These are phyloP conservation scores for Sebastes cheni DNA, from an alignment of 2,797 vertebrate species.

Conservation along the genomic window DNA sequence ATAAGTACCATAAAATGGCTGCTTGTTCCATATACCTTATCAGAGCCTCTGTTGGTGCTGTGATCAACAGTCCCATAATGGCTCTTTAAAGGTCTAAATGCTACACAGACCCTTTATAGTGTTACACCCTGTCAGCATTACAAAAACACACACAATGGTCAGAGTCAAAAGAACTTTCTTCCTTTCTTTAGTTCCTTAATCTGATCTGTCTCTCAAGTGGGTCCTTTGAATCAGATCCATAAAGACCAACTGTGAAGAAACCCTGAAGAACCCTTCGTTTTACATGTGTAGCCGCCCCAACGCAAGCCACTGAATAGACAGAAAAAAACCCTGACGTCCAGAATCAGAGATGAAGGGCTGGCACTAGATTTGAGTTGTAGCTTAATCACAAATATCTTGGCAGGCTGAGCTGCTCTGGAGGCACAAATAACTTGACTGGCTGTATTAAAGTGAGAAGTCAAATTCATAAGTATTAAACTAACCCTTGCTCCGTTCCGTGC, in stretches of 20 bases:
- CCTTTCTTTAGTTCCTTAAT: slow-evolving; percentile 26
- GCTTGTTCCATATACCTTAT: background rate
- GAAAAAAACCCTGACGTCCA: slow-evolving; percentile 20
- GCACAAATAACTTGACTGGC: slow-evolving; percentile 19
- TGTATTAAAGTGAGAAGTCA: background rate
- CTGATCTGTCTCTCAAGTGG: slow-evolving; percentile 9
- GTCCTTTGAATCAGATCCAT: slow-evolving; percentile 1
- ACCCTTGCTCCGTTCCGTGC: background rate
- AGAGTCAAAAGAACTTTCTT: background rate
- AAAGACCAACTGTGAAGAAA: slow-evolving; percentile 17
- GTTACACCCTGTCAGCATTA: slow-evolving; percentile 18
- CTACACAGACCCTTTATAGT: slow-evolving; percentile 13
- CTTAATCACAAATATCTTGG: slow-evolving; percentile 14
- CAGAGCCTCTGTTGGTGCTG: background rate
- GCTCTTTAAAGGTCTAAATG: background rate
- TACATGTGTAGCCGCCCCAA: background rate
- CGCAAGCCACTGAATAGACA: background rate
- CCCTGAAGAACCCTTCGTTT: slow-evolving; percentile 9
- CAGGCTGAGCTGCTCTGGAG: slow-evolving; percentile 26
- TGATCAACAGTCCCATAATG: background rate
- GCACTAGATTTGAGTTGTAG: slow-evolving; percentile 6
- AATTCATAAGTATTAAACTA: background rate
- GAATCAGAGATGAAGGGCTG: slow-evolving; percentile 1
- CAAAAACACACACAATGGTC: slow-evolving; percentile 3
- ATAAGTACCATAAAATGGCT: slow-evolving; percentile 5